Conservation (phyloP, 2,888 invertebrate species). For the Agriotes lineatus region DNA sequence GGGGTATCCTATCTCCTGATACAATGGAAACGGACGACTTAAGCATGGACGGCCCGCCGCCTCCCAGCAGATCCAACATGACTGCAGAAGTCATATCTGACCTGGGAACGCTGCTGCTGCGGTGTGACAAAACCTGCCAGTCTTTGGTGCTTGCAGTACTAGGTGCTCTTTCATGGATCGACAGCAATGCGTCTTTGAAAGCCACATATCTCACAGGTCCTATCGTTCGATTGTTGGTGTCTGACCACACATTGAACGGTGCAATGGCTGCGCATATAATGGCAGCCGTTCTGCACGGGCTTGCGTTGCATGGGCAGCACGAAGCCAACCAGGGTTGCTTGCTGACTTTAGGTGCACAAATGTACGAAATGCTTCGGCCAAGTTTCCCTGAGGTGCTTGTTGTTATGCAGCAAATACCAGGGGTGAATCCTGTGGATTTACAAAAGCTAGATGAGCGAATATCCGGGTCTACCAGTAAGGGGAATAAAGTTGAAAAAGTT, state of each 20-base stretch:
- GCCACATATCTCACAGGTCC: slow-evolving; percentile 83
- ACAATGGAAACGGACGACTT: slow-evolving; percentile 76
- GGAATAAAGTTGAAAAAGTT: slow-evolving; percentile 87
- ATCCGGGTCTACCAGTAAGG: slow-evolving; percentile 73
- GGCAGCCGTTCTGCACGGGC: slow-evolving; percentile 77
- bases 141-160: slow-evolving; percentile 75
- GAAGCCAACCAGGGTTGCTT: slow-evolving; percentile 88
- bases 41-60: slow-evolving; percentile 77
- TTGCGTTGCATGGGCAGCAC: slow-evolving; percentile 90
- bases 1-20: slow-evolving; percentile 70
- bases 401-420: slow-evolving; percentile 84
- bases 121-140: slow-evolving; percentile 75
- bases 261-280: slow-evolving; percentile 81
- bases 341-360: slow-evolving; percentile 84
- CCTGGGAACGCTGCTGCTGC: slow-evolving; percentile 80
- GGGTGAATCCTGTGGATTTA: slow-evolving; percentile 82
- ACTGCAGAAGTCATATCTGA: slow-evolving; percentile 85
- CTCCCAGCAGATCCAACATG: slow-evolving; percentile 65
- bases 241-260: slow-evolving; percentile 73
- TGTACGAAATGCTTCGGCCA: slow-evolving; percentile 87
- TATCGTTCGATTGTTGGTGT: slow-evolving; percentile 75
- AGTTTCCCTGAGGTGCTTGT: slow-evolving; percentile 78
- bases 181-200: slow-evolving; percentile 84
- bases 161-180: slow-evolving; percentile 85
- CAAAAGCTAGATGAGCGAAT: slow-evolving; percentile 90